Conservation (phyloP, 2,113 vertebrate genomes). For the Entomyzon cyanotis region DNA sequence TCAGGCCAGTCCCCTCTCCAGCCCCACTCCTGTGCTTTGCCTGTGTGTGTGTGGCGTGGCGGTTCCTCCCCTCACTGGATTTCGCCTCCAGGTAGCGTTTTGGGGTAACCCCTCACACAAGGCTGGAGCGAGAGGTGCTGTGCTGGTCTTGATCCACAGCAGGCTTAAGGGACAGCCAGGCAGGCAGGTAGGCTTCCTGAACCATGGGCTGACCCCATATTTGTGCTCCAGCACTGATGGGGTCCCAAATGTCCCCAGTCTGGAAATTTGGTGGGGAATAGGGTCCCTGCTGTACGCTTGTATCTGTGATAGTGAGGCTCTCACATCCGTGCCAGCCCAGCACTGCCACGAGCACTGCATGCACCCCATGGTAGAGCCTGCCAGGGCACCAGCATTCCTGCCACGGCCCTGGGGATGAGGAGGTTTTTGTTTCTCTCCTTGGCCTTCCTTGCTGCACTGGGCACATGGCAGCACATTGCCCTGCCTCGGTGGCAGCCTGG, state of each 20-base stretch:
- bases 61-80: constrained; percentile 26
- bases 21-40: constrained; percentile 17
- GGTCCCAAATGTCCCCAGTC: not conserved
- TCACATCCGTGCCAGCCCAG: not conserved
- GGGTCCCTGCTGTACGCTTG: not conserved
- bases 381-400: not conserved
- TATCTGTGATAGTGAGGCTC: not conserved
- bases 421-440: not conserved
- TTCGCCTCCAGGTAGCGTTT: not conserved
- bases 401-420: rapidly evolving
- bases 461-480: not conserved
- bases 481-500: not conserved
- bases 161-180: not conserved
- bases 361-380: not conserved
- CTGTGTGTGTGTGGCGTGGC: not conserved
- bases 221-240: not conserved
- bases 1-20: not conserved
- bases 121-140: constrained; percentile 42
- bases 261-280: not conserved
- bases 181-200: not conserved
- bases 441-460: not conserved
- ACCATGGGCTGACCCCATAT: not conserved
- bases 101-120: constrained; percentile 10
- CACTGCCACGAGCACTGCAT: not conserved
- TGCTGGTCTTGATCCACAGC: not conserved